phyloP scores from a whole-genome alignment of 1,140 invertebrate genomes.

The Philopotamus ludificatus region DNA sequence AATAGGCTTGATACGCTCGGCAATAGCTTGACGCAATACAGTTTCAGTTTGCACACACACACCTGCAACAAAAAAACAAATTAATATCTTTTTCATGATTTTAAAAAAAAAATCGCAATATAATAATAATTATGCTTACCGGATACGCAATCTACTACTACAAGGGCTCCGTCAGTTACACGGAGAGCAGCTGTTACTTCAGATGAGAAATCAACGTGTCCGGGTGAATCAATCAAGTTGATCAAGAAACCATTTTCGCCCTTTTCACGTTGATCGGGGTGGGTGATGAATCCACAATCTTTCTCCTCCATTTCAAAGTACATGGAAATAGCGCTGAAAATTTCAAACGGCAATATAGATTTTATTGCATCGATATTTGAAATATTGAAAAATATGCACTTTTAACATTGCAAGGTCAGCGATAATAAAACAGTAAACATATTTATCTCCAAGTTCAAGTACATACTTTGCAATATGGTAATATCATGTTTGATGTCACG shows the following conservation, averaged over 20 bases:
- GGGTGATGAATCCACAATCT: constrained; percentile 88
- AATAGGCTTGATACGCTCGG: constrained; percentile 98
- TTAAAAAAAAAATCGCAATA: not conserved
- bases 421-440: too few relatives aligned
- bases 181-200: constrained; percentile 98
- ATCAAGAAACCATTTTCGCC: constrained; percentile 95
- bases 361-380: too few relatives aligned
- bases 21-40: constrained; percentile 97
- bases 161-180: constrained; percentile 98
- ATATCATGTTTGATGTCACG: too few relatives aligned
- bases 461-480: too few relatives aligned
- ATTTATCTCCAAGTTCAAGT: too few relatives aligned
- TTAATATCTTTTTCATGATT: not conserved
- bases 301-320: constrained; percentile 94
- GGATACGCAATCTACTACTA: constrained; percentile 99
- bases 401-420: too few relatives aligned
- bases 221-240: constrained; percentile 98
- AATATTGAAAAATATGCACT: too few relatives aligned
- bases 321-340: constrained; percentile 93
- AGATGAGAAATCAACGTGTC: constrained; percentile 99
- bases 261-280: constrained; percentile 85
- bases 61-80: constrained; percentile 61
- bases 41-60: constrained; percentile 99
- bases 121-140: constrained; percentile 58
- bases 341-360: too few relatives aligned